These are phyloP conservation scores for Emydocephalus ijimae DNA, from an alignment of 2,113 vertebrate species.

Conservation along the genomic window DNA sequence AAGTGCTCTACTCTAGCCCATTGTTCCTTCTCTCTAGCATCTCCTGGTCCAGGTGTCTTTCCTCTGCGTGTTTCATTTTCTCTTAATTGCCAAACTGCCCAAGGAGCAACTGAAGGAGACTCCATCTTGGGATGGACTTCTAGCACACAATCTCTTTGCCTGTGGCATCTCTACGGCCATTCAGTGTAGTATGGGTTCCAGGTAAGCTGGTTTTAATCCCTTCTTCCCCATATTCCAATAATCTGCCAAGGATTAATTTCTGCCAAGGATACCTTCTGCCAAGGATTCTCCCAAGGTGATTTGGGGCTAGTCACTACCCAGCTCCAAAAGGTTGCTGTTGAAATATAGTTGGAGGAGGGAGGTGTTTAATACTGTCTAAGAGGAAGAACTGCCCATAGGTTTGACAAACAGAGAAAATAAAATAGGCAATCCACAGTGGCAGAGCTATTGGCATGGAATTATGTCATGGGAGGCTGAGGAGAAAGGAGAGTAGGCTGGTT, in stretches of 20 bases:
- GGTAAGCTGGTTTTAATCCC: slow-evolving; percentile 57
- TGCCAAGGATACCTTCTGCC: background rate
- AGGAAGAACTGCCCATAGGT: background rate
- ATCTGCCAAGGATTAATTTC: background rate
- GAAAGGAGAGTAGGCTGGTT: background rate
- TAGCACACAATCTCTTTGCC: slow-evolving; percentile 78
- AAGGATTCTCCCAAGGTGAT: background rate
- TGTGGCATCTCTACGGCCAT: slow-evolving; percentile 76
- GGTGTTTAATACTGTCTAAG: background rate
- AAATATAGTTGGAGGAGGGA: background rate
- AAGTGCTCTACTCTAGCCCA: background rate
- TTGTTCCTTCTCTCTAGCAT: slow-evolving; percentile 63
- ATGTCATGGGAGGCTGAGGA: background rate
- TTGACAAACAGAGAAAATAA: background rate
- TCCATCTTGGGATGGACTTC: slow-evolving; percentile 54
- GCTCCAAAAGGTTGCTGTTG: background rate
- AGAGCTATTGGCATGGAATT: background rate
- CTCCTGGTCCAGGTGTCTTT: slow-evolving; percentile 75
- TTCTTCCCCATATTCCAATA: background rate
- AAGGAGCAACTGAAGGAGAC: slow-evolving; percentile 38
- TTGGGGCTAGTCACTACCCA: background rate
- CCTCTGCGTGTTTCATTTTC: slow-evolving; percentile 71
- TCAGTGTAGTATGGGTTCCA: slow-evolving; percentile 76
- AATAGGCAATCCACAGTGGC: background rate
- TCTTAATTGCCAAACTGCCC: slow-evolving; percentile 62